Evolutionary conservation across 2,113 vertebrate species (phyloP), one percentile per base, ranked within the genome.

Genomic region (Daubentonia madagascariensis): DNA sequence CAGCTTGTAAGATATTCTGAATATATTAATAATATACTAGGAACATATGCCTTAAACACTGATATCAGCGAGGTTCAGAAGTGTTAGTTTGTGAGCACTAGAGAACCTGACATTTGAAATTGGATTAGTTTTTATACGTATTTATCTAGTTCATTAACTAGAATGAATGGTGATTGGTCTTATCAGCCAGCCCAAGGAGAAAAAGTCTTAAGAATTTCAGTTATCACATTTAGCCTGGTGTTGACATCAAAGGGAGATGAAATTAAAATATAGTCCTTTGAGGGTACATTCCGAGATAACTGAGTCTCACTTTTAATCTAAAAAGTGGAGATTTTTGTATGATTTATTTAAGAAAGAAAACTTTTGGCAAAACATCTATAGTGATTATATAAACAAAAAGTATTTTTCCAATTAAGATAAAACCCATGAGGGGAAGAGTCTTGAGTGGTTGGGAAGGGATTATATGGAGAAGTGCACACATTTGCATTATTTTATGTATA

Each of bases 311-410:
- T 94, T 85, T 65, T 18, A 35, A 13, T 67, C 54, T 65, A 43
- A 54, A 76, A 70, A 40, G 50, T 63, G 5, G 37, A 84, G 52
- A 79, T 48, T 89, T 40, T 68, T n/a, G 6, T 11, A 20, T 78
- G 25, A 13, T 59, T 86, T 89, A 83, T 37, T 96, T 92, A 25
- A 70, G 48, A 91, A 93, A 67, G 40, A 67, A 94, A 89, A 92
- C n/a, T n/a, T 94, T 43, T 84, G 50, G 13, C 85, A 92, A 54
- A 93, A 80, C 1, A 14, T 67, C 5, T 67, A 16, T 8, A 17
- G 17, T n/a, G 45, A 67, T 22, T 37, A 54, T 28, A 20, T 83
- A 88, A 54, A 52, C 85, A 75, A 76, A 52, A 67, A 18, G 22
- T 84, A 14, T 57, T 84, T 91, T 87, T 78, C 32, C 28, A 61